phyloP scores from a whole-genome alignment of 2,113 vertebrate species.

The Periophthalmus modestus region DNA sequence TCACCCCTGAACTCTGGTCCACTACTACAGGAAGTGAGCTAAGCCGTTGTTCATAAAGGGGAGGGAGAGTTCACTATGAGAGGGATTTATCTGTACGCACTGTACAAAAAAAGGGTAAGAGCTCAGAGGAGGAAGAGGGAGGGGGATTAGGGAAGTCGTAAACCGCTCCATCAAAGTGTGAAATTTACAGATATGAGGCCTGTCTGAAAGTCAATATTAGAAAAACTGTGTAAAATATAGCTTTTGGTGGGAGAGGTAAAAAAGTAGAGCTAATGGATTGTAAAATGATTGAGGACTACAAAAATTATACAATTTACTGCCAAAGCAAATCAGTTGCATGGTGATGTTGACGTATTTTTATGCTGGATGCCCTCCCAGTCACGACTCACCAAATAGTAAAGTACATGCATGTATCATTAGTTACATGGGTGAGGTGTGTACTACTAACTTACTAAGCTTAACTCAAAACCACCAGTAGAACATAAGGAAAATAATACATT shows the following conservation, averaged over 20 bases:
- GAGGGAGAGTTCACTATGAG: conserved; percentile 54
- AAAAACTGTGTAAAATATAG: background rate
- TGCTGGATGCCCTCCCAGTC: no score
- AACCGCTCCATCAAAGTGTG: conserved; percentile 55
- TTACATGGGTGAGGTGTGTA: no score
- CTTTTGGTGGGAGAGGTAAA: background rate
- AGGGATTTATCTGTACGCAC: conserved; percentile 61
- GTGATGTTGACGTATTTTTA: no score
- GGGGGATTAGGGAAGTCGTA: conserved; percentile 62
- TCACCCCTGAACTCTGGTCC: conserved; percentile 57
- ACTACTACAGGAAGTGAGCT: conserved; percentile 69
- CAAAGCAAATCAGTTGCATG: no score
- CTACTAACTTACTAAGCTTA: no score
- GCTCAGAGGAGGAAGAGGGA: conserved; percentile 42
- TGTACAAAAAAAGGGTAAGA: conserved; percentile 21
- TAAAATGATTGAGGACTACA: background rate
- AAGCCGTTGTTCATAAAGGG: conserved; percentile 60
- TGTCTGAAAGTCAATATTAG: conserved; percentile 34
- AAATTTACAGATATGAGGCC: conserved; percentile 46
- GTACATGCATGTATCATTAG: no score
- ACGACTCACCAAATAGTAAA: no score
- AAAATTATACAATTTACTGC: conserved; percentile 5
- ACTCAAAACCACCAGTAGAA: no score
- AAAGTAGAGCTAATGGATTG: conserved; percentile 2
- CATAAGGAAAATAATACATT: no score